Evolutionary conservation across 2,113 vertebrate genomes (phyloP).

Genomic region (Sturnus vulgaris): DNA sequence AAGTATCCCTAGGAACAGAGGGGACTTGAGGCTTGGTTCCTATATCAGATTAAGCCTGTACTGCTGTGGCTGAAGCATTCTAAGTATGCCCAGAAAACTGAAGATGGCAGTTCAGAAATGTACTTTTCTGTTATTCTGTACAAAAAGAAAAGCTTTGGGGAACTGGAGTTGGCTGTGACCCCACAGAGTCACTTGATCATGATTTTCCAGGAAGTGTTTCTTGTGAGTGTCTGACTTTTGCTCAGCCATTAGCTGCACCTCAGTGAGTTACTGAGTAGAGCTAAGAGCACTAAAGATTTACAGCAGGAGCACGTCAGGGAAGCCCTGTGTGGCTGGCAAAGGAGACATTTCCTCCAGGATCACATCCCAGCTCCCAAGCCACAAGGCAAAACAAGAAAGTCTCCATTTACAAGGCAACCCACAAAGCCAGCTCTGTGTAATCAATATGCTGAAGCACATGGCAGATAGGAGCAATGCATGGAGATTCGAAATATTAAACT

Average conservation of each 20-base stretch:
- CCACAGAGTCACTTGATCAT: not conserved
- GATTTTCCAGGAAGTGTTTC: not conserved
- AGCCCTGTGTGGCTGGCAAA: not conserved
- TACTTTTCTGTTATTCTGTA: not conserved
- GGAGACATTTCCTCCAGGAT: not conserved
- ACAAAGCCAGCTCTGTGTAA: constrained; percentile 46
- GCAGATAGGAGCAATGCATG: constrained; percentile 50
- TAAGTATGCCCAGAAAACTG: not conserved
- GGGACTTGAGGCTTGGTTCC: not conserved
- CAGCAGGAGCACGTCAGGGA: not conserved
- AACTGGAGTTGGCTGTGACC: not conserved
- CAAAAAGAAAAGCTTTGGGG: not conserved
- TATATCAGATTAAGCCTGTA: not conserved
- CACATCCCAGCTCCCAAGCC: not conserved
- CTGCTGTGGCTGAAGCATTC: not conserved
- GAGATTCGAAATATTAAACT: constrained; percentile 74
- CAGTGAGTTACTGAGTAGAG: not conserved
- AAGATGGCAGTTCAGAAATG: not conserved
- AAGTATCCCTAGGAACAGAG: not conserved
- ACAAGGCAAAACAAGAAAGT: constrained; percentile 11
- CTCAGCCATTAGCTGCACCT: not conserved
- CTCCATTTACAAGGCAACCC: constrained; percentile 31
- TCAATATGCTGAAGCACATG: constrained; percentile 53
- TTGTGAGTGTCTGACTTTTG: not conserved
- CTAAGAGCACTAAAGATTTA: not conserved